Percentiles rank a stretch among this genome's conserved stretches.
Evolutionary conservation across 2,888 invertebrate genomes (phyloP).

Genomic region (Clivina fossor): DNA sequence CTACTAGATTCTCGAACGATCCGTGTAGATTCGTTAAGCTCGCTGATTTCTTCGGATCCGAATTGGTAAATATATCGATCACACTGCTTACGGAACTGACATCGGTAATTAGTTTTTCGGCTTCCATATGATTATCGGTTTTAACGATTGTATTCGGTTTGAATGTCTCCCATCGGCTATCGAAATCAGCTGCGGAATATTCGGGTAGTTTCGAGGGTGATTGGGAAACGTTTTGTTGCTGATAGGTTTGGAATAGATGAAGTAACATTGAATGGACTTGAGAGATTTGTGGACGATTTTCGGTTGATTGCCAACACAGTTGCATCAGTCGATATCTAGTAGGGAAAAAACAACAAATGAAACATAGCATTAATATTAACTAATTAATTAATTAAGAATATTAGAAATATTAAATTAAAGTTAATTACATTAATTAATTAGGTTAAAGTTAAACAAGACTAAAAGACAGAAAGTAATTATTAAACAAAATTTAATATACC

Average conservation of each 20-base stretch:
- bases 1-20: conserved; percentile 48
- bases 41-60: conserved; percentile 53
- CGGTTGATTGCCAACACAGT: conserved; percentile 64
- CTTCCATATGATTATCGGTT: conserved; percentile 56
- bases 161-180: conserved; percentile 71
- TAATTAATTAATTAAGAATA: too few species aligned
- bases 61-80: conserved; percentile 3
- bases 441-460: too few species aligned
- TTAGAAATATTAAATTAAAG: too few species aligned
- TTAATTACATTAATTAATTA: too few species aligned
- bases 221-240: conserved; percentile 44
- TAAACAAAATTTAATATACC: too few species aligned
- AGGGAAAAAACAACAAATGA: conserved; percentile 32
- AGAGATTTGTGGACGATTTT: conserved; percentile 55
- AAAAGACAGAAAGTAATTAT: too few species aligned
- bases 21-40: conserved; percentile 69
- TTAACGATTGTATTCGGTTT: conserved; percentile 66
- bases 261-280: conserved; percentile 58
- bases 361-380: conserved; percentile 29
- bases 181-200: conserved; percentile 62
- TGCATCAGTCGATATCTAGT: conserved; percentile 71
- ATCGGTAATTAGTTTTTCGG: conserved; percentile 37
- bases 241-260: conserved; percentile 52
- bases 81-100: conserved; percentile 30
- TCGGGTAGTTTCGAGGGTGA: conserved; percentile 35